Evolutionary conservation across 2,113 vertebrate species (phyloP).

Genomic region (Willisornis vidua): DNA sequence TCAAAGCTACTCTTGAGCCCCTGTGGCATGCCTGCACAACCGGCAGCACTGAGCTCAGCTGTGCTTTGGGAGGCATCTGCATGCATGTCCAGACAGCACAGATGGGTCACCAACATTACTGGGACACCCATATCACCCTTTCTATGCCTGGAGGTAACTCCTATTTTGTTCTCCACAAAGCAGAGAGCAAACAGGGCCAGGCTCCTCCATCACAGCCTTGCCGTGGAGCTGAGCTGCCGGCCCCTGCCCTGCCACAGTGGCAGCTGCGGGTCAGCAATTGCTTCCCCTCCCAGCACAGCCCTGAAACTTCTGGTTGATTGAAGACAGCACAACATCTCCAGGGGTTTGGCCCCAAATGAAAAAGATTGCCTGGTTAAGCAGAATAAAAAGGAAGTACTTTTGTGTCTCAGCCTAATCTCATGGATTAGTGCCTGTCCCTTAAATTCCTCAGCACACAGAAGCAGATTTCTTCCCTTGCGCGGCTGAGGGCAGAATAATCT

Average conservation of each 20-base stretch:
- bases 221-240: neutral
- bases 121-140: accelerated
- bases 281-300: neutral
- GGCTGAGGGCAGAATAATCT: neutral
- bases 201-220: neutral
- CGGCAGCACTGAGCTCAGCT: neutral
- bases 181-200: neutral
- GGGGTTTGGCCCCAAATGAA: neutral
- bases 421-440: neutral
- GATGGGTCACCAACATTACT: neutral
- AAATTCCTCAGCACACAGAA: neutral
- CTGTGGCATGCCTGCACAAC: neutral
- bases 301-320: neutral
- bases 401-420: neutral
- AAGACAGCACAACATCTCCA: accelerated
- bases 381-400: conserved; percentile 8
- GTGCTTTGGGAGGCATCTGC: neutral
- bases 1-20: neutral
- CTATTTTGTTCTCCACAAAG: neutral
- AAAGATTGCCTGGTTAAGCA: neutral
- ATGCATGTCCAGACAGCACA: neutral
- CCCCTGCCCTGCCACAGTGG: accelerated
- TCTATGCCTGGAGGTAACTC: neutral
- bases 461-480: neutral
- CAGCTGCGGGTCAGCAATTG: accelerated